Conservation (phyloP, 2,113 vertebrate species). For the Urocynchramus pylzowi region DNA sequence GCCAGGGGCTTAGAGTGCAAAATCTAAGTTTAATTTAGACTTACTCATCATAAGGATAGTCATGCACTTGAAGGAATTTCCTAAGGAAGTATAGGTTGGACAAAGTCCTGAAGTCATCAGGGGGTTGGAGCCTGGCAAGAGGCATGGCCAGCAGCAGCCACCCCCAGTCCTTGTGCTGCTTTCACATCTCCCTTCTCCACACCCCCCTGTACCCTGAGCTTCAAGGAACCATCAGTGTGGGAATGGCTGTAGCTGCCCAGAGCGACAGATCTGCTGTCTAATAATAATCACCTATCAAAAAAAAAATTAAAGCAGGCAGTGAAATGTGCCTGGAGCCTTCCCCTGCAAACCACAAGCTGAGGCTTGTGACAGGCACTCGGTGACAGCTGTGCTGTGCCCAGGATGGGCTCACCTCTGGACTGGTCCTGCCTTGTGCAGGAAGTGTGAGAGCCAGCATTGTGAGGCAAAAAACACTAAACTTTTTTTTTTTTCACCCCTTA, state of each 20-base stretch:
- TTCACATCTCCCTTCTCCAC: background rate
- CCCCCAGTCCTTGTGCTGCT: background rate
- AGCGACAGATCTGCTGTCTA: fast-evolving
- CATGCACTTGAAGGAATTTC: background rate
- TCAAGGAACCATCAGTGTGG: background rate
- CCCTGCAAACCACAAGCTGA: background rate
- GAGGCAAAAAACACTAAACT: background rate
- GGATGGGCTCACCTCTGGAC: background rate
- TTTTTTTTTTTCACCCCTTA: background rate
- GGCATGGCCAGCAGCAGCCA: background rate
- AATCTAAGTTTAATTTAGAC: background rate
- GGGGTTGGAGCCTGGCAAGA: background rate
- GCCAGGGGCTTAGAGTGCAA: background rate
- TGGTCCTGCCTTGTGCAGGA: background rate
- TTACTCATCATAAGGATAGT: background rate
- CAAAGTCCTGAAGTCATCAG: background rate
- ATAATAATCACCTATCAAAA: background rate
- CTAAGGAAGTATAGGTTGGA: background rate
- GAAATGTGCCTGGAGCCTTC: background rate
- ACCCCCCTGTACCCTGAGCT: background rate
- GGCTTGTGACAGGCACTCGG: background rate
- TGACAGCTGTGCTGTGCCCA: background rate
- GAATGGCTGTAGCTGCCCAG: background rate
- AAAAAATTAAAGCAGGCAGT: background rate
- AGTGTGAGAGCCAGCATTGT: fast-evolving